Evolutionary conservation across 2,113 vertebrate genomes (phyloP), one percentile per base, ranked within the genome.

Genomic region (Terrapene triunguis): DNA sequence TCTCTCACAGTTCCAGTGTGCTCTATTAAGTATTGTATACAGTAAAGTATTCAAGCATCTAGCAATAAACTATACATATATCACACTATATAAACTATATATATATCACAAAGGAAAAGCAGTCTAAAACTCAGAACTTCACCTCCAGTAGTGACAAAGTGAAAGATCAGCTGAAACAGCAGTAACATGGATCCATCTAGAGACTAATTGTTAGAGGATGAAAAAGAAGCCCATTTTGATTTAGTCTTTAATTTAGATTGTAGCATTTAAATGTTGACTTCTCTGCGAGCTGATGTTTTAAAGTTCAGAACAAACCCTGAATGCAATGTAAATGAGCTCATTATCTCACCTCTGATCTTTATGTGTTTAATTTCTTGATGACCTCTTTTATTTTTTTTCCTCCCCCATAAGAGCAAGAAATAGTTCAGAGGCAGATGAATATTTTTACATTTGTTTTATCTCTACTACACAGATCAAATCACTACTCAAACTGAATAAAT

Each of bases 241-340:
- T 89, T 94, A 87, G 69, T 85, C 69, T 95, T 89, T 94, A 93
- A 94, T 87, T 96, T 74, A 85, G 74, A 90, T 95, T 54, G 16
- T 79, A 90, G 84, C 83, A 38, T 96, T 96, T 90, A 93, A 97
- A 97, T 93, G 90, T 80, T 96, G 89, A 88, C 88, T 97, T 88
- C 10, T 74, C 95, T 95, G 87, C 54, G 4, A 94, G 93, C 86
- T 93, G 89, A n/a, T 85, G 80, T 95, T 96, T 96, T 96, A 92
- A 98, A 98, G 74, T 97, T 96, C 95, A 85, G 96, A 98, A 97
- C 72, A 98, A 98, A 98, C 79, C 59, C 17, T 94, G 95, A 95
- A 97, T 95, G 88, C 82, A 97, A 97, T 97, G 90, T 87, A 98
- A 98, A 97, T 88, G 48, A 97, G 89, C 95, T 97, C 94, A 95